phyloP scores from a whole-genome alignment of 2,797 vertebrate genomes.

The Sebastes goodei region DNA sequence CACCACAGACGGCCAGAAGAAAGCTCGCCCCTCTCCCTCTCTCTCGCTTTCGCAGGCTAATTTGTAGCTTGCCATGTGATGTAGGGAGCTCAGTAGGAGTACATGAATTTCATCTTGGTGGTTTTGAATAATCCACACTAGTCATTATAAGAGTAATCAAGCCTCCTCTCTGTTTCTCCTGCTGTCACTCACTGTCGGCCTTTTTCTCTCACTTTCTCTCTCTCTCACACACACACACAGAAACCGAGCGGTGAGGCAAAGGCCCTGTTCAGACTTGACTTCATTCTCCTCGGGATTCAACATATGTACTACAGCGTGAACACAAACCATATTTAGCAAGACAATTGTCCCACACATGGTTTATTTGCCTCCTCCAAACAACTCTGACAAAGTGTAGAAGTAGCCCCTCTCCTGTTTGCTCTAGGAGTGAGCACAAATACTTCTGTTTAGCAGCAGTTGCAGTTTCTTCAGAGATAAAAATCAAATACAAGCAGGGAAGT shows the following conservation, averaged over 20 bases:
- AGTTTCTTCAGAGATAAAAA: slow-evolving; percentile 9
- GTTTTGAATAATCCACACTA: slow-evolving; percentile 75
- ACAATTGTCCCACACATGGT: background rate
- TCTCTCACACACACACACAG: background rate
- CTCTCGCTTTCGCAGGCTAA: slow-evolving; percentile 67
- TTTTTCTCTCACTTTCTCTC: slow-evolving; percentile 46
- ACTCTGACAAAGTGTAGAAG: background rate
- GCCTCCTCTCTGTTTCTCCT: slow-evolving; percentile 69
- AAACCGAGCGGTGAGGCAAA: slow-evolving; percentile 11
- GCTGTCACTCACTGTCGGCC: slow-evolving; percentile 59
- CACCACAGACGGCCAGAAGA: slow-evolving; percentile 19
- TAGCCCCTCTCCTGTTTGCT: background rate
- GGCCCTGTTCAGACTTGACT: slow-evolving; percentile 1
- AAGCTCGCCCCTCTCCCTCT: slow-evolving; percentile 46
- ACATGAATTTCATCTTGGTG: slow-evolving; percentile 66
- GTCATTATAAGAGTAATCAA: slow-evolving; percentile 71
- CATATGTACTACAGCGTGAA: background rate
- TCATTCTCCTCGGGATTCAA: background rate
- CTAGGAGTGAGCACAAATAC: background rate
- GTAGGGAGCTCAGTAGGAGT: slow-evolving; percentile 68
- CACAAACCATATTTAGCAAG: background rate
- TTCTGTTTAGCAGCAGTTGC: background rate
- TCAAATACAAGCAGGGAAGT: background rate
- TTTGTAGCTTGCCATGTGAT: slow-evolving; percentile 72
- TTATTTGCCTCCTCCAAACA: background rate